A percentile compares a stretch with the other conserved stretches of the same genome.
phyloP scores from a whole-genome alignment of 2,888 invertebrate genomes.

The Diarsia mendica region DNA sequence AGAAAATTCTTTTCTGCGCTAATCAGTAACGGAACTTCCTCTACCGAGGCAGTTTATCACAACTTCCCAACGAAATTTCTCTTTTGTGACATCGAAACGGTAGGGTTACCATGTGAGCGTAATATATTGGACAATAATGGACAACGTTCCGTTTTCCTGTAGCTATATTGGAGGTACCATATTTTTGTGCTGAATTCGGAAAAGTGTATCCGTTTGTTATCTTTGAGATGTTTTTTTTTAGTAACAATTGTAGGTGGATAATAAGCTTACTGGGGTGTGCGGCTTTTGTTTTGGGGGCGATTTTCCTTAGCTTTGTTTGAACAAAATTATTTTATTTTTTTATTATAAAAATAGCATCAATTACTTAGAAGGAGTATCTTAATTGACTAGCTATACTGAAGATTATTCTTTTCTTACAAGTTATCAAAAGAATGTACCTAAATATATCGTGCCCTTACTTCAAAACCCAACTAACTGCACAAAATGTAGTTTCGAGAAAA shows the following conservation, averaged over 20 bases:
- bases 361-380: too few relatives aligned
- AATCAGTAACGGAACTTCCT: slow-evolving; percentile 81
- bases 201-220: slow-evolving; percentile 32
- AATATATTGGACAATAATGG: slow-evolving; percentile 56
- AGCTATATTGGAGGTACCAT: slow-evolving; percentile 29
- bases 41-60: slow-evolving; percentile 79
- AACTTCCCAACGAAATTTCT: slow-evolving; percentile 75
- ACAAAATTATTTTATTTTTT: neutral
- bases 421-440: too few relatives aligned
- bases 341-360: too few relatives aligned
- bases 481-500: too few relatives aligned
- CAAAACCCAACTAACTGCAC: too few relatives aligned
- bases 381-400: too few relatives aligned
- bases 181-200: slow-evolving; percentile 26
- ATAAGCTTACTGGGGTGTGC: neutral
- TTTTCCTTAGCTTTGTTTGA: neutral
- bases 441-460: too few relatives aligned
- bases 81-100: slow-evolving; percentile 73
- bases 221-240: slow-evolving; percentile 22
- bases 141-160: slow-evolving; percentile 45
- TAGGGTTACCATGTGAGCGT: slow-evolving; percentile 66
- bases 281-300: neutral
- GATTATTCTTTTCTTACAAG: too few relatives aligned
- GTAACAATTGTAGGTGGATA: slow-evolving; percentile 13
- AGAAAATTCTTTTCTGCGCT: slow-evolving; percentile 76